These are phyloP conservation scores for Nymphalis io DNA, from an alignment of 1,140 invertebrate genomes.

Conservation along the genomic window DNA sequence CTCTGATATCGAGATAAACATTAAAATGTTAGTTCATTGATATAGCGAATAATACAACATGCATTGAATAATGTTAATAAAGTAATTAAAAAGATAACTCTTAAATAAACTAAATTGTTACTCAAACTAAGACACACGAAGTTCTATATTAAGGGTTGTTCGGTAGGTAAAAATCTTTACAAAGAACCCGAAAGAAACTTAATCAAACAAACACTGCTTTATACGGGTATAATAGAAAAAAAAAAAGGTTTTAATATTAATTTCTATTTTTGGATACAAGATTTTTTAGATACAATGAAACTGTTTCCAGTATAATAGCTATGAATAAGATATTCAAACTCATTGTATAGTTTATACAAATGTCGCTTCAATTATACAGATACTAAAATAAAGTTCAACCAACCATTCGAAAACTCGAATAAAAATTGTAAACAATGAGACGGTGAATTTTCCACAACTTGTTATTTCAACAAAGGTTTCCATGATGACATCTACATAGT, in stretches of 20 bases:
- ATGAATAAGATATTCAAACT: slow-evolving; percentile 7
- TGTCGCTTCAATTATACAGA: not conserved
- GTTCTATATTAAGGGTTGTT: too few relatives aligned
- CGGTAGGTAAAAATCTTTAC: too few relatives aligned
- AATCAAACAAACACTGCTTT: not conserved
- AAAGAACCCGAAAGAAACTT: too few relatives aligned
- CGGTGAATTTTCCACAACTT: slow-evolving; percentile 1
- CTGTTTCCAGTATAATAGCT: not conserved
- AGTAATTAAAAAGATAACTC: too few relatives aligned
- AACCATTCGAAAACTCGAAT: slow-evolving; percentile 5
- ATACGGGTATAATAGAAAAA: slow-evolving; percentile 1
- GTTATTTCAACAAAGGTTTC: slow-evolving; percentile 1
- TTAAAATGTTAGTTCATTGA: too few relatives aligned
- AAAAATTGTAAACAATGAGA: slow-evolving; percentile 7
- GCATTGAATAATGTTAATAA: too few relatives aligned
- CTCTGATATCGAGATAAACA: too few relatives aligned
- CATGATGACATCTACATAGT: not conserved
- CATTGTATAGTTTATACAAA: slow-evolving; percentile 2
- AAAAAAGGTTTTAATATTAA: not conserved
- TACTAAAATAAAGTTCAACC: not conserved
- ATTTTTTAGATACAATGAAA: not conserved
- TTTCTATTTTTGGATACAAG: not conserved
- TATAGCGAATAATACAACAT: too few relatives aligned
- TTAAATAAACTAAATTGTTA: too few relatives aligned
- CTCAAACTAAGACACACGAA: too few relatives aligned